Base-by-base conservation (phyloP, 2,797 vertebrate genomes). In the Podarcis siculus region DNA sequence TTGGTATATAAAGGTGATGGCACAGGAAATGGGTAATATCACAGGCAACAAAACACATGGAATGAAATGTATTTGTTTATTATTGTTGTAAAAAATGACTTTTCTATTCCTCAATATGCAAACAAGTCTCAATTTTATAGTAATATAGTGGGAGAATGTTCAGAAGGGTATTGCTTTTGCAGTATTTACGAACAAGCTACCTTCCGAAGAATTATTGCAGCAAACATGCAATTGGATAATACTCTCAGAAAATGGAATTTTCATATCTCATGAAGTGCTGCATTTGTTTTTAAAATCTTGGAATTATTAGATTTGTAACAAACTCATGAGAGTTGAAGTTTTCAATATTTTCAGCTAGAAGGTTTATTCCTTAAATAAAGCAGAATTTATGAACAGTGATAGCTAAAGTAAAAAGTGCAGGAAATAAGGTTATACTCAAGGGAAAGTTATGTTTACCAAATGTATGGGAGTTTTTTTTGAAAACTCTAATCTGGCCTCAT, bases 121-220 rank as follows among this genome's bases (percentile, higher is more conserved):
- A 32, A 23, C 1, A n/a, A 25, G n/a, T 42, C 30, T 66, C 39
- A 42, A 67, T 42, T 76, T 66, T 67, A 27, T 32, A 67, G 30
- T 77, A 35, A 86, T 32, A 78, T 64, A 5, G 23, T 84, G 87
- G 7, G 49, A 39, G 27, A 7, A 27, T 55, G 35, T 9, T 0
- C 12, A 45, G 5, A 64, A 32, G 0, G n/a, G 0, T 1, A 35
- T 76, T 83, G 0, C 0, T 66, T 49, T 58, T 79, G 0, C 9
- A n/a, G 69, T 71, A n/a, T 13, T 71, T 55, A 15, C 3, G 13
- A 9, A 69, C 23, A 69, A 69, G 27, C 25, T n/a, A n/a, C 8
- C n/a, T n/a, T 71, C n/a, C 4, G 10, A 17, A 71, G 69, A 71
- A 71, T 71, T 71, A 71, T 32, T 32, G 69, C 69, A 71, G 30